These are phyloP conservation scores for Lacerta bilineata DNA, from an alignment of 2,797 vertebrate species.

Conservation along the genomic window DNA sequence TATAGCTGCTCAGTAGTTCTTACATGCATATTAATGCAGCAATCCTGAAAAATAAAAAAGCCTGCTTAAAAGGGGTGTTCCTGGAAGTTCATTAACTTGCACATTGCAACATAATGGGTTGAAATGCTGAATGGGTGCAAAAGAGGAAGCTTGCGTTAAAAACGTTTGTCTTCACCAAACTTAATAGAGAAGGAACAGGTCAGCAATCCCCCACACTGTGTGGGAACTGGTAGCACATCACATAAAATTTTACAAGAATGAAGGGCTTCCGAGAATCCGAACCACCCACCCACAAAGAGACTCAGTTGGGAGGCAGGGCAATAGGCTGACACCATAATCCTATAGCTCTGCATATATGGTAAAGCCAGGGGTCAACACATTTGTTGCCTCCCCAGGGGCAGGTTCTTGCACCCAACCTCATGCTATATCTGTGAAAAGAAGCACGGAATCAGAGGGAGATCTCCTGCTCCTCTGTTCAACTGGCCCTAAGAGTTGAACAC, in stretches of 20 bases:
- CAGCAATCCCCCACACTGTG: not conserved
- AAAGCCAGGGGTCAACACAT: not conserved
- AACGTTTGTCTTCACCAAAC: constrained; percentile 36
- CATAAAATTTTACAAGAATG: not conserved
- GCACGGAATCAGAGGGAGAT: not conserved
- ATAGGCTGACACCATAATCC: not conserved
- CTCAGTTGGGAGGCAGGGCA: too few species aligned
- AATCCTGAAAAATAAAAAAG: constrained; percentile 37
- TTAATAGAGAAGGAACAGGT: constrained; percentile 10
- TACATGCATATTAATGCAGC: constrained; percentile 25
- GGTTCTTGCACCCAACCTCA: not conserved
- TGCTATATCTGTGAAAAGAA: not conserved
- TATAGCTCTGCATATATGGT: not conserved
- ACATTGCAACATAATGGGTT: constrained; percentile 48
- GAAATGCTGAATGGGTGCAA: constrained; percentile 27
- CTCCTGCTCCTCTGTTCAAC: too few species aligned
- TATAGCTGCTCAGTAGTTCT: constrained; percentile 14
- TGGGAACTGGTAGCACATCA: not conserved
- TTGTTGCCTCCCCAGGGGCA: not conserved
- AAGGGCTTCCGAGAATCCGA: not conserved
- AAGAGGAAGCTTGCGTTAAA: constrained; percentile 51
- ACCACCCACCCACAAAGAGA: not conserved
- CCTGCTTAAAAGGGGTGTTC: not conserved
- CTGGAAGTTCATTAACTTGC: constrained; percentile 56
- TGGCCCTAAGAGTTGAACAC: too few species aligned